Evolutionary conservation across 1,140 invertebrate genomes (phyloP).

Genomic region (Drosophila ananassae): DNA sequence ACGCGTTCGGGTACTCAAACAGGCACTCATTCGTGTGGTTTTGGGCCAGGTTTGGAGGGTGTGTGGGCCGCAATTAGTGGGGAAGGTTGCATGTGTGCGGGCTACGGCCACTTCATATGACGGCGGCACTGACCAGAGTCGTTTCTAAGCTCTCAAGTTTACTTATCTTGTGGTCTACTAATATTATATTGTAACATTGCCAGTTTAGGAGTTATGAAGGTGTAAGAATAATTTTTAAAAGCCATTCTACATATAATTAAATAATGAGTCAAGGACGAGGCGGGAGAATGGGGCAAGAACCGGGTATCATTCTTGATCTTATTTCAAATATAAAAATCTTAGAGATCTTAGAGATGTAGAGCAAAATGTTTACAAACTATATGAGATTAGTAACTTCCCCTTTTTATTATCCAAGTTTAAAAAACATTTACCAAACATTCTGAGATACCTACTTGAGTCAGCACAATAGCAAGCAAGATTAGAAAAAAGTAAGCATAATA

Average conservation of each 20-base stretch:
- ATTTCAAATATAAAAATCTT: too few relatives aligned
- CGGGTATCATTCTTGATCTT: too few relatives aligned
- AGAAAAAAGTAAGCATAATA: not conserved
- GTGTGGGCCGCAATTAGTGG: slow-evolving; percentile 57
- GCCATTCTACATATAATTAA: too few relatives aligned
- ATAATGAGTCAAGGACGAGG: not conserved
- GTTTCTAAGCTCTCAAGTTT: slow-evolving; percentile 10
- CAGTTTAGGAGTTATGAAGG: not conserved
- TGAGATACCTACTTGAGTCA: not conserved
- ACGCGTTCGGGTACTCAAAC: slow-evolving; percentile 7
- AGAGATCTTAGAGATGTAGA: too few relatives aligned
- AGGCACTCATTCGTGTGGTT: slow-evolving; percentile 25
- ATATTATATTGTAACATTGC: not conserved
- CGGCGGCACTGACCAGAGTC: slow-evolving; percentile 12
- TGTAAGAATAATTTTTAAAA: too few relatives aligned
- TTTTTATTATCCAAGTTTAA: not conserved
- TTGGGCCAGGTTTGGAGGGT: slow-evolving; percentile 31
- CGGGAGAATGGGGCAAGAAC: not conserved
- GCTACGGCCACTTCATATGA: slow-evolving; percentile 21
- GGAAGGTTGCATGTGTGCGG: slow-evolving; percentile 63
- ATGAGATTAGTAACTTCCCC: too few relatives aligned
- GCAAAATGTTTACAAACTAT: too few relatives aligned
- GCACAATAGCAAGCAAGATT: not conserved
- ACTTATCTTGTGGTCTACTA: not conserved
- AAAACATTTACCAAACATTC: not conserved